These are phyloP conservation scores for Lepeophtheirus salmonis DNA, from an alignment of 1,140 invertebrate genomes.

Conservation along the genomic window DNA sequence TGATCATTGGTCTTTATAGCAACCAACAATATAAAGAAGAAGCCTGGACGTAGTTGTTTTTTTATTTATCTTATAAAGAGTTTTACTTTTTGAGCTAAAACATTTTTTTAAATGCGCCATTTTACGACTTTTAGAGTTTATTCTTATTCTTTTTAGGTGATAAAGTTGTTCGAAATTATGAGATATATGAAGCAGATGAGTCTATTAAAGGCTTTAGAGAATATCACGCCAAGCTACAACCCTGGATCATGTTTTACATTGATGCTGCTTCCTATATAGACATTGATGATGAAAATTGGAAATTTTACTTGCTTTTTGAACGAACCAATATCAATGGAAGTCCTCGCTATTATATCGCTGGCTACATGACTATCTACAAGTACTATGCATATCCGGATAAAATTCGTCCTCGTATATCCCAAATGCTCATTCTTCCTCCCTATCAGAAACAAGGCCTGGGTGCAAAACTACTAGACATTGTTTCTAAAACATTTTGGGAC, in stretches of 20 bases:
- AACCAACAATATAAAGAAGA: too few relatives aligned
- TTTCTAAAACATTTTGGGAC: too few relatives aligned
- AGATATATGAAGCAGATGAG: slow-evolving; percentile 55
- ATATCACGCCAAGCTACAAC: slow-evolving; percentile 67
- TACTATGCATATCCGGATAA: slow-evolving; percentile 82
- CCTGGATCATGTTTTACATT: slow-evolving; percentile 83
- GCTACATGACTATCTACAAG: slow-evolving; percentile 76
- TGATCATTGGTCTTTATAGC: too few relatives aligned
- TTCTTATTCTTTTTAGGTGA: too few relatives aligned
- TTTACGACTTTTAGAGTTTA: slow-evolving; percentile 4
- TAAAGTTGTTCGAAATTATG: slow-evolving; percentile 34
- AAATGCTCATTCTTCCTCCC: slow-evolving; percentile 71
- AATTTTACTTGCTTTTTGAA: slow-evolving; percentile 69
- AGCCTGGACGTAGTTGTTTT: too few relatives aligned
- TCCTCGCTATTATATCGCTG: slow-evolving; percentile 50
- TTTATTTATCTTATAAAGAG: too few relatives aligned
- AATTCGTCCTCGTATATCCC: slow-evolving; percentile 67
- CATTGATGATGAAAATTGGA: slow-evolving; percentile 75
- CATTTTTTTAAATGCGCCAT: not conserved
- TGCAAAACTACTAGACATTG: slow-evolving; percentile 46
- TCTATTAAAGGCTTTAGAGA: slow-evolving; percentile 46
- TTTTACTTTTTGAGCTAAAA: too few relatives aligned
- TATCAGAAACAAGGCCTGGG: slow-evolving; percentile 70
- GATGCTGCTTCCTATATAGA: slow-evolving; percentile 84
- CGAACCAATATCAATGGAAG: slow-evolving; percentile 28